A percentile compares a stretch with the other conserved stretches of the same genome.
These are phyloP conservation scores for Clavelina lepadiformis DNA, from an alignment of 23 tunicate species.

Conservation along the genomic window DNA sequence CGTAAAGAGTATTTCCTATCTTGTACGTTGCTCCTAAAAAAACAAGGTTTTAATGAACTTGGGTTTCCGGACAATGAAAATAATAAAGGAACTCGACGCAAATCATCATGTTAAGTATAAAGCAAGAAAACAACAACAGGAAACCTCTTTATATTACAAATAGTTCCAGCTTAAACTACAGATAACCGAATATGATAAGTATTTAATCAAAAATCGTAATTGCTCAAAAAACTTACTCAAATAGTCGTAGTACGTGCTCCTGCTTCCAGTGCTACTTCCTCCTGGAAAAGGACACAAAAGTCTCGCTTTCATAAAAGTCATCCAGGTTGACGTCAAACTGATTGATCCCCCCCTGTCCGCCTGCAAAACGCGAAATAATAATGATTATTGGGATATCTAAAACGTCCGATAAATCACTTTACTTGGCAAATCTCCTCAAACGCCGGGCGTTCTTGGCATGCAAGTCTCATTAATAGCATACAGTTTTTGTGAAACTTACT, in stretches of 20 bases:
- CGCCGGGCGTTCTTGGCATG: too few relatives aligned
- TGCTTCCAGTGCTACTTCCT: constrained; percentile 7
- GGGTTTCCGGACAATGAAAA: neutral
- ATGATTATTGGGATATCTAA: too few relatives aligned
- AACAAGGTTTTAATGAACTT: neutral
- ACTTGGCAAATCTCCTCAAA: too few relatives aligned
- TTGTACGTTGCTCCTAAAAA: constrained; percentile 8
- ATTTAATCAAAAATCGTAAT: too few relatives aligned
- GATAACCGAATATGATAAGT: too few relatives aligned
- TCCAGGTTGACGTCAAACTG: constrained; percentile 1
- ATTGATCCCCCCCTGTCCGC: constrained; percentile 25
- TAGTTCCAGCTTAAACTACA: too few relatives aligned
- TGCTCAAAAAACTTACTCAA: constrained; percentile 10
- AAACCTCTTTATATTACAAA: too few relatives aligned
- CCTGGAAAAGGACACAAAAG: constrained; percentile 39
- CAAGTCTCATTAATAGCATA: too few relatives aligned
- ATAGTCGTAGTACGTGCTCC: constrained; percentile 20
- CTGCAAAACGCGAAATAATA: constrained; percentile 57
- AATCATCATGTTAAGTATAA: neutral
- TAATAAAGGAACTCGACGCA: neutral
- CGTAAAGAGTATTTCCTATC: constrained; percentile 21
- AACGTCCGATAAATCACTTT: too few relatives aligned
- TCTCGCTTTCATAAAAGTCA: constrained; percentile 42
- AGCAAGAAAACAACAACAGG: neutral
- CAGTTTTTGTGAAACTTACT: too few relatives aligned